Conservation (phyloP, 2,113 vertebrate genomes). For the Ranitomeya variabilis region DNA sequence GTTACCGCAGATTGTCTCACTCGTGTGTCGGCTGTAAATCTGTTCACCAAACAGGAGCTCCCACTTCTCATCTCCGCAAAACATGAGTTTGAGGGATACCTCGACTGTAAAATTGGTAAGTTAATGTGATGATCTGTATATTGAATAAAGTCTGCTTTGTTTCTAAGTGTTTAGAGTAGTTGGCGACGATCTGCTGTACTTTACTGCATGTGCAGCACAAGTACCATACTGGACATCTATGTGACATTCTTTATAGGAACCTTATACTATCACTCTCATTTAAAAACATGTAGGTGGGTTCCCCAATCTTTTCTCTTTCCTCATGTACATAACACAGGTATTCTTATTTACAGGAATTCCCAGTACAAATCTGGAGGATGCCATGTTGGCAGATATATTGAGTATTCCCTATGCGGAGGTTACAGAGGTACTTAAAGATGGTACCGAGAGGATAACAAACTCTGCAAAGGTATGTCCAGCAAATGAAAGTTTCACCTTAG, state of each 20-base stretch:
- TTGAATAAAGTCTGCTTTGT: background rate
- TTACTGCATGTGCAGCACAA: too few species aligned
- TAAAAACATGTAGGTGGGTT: too few species aligned
- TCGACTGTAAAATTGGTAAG: constrained; percentile 89
- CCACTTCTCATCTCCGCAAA: constrained; percentile 84
- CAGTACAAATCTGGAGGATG: constrained; percentile 78
- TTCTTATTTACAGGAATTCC: constrained; percentile 79
- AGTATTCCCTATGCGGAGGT: constrained; percentile 79
- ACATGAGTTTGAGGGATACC: constrained; percentile 75
- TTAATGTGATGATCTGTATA: background rate
- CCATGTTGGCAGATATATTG: constrained; percentile 75
- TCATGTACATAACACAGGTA: background rate
- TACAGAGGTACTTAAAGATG: constrained; percentile 73
- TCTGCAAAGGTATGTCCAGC: constrained; percentile 82
- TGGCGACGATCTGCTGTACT: too few species aligned
- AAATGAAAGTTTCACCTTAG: background rate
- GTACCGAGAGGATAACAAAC: constrained; percentile 77
- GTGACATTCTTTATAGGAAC: too few species aligned
- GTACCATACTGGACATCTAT: too few species aligned
- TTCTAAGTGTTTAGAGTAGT: background rate
- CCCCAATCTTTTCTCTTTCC: background rate
- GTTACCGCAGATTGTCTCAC: constrained; percentile 83
- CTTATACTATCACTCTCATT: too few species aligned
- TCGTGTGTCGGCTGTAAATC: constrained; percentile 81
- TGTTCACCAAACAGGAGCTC: constrained; percentile 85